Evolutionary conservation across 1,140 invertebrate species (phyloP), one percentile per base, ranked within the genome.

Genomic region (Philotrypesis tridentata): DNA sequence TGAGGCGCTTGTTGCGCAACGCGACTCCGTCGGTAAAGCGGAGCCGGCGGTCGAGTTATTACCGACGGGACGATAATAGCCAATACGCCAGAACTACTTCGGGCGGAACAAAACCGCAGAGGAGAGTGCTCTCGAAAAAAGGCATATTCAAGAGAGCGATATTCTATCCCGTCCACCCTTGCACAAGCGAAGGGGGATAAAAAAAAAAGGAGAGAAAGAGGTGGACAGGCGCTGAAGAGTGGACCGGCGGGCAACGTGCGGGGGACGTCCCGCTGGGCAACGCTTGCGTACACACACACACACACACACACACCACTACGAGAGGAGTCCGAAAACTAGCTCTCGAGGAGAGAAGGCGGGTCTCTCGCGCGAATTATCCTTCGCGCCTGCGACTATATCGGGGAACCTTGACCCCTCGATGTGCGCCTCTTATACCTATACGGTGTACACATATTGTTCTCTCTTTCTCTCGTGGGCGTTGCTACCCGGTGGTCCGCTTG

Each of bases 201-300:
- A 25, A 17, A 60, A 21, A 33, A 23, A 21, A 33, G 27, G 40
- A 61, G 37, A 71, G 67, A 67, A 74, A 67, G 55, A 81, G 74
- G 74, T 77, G 80, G 80, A 82, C 65, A 77, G 25, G 55, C 63
- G 31, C 43, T 61, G 74, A 72, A 81, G 79, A 63, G 78, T 8
- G 2, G 14, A n/a, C 14, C 48, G 14, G 14, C 48, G 17, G 0
- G n/a, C 2, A 11, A 9, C 77, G 40, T 21, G 40, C 83, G 78
- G 85, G 86, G 86, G 87, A 87, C 86, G 67, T 78, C 87, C 87
- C 67, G 85, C 85, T 87, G 87, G 23, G 70, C 72, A 85, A 60
- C 78, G 80, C 79, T 78, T 83, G 79, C 82, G 61, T 80, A 83
- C 80, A 40, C 27, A 27, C 27, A 65, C 27, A 25, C 27, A 27